Conservation (phyloP, 2,888 invertebrate species). For the Frankliniella fusca region DNA sequence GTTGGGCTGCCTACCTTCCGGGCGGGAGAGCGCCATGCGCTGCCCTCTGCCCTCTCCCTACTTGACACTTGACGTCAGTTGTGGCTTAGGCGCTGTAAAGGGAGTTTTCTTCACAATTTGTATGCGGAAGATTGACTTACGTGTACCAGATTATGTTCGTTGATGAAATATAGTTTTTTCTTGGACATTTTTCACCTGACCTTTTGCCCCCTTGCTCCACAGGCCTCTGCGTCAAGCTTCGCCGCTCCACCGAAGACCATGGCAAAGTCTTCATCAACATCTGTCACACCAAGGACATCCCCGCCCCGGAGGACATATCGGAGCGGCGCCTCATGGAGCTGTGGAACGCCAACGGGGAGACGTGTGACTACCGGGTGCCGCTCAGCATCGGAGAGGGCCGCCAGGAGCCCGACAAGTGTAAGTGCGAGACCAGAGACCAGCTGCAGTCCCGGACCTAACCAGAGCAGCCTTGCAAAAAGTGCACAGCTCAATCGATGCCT, state of each 20-base stretch:
- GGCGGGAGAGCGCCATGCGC: neutral
- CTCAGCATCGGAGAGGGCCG: conserved; percentile 86
- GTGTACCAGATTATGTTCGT: too few relatives aligned
- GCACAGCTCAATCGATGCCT: neutral
- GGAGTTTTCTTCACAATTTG: too few relatives aligned
- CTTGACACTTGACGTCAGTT: too few relatives aligned
- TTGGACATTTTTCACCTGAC: too few relatives aligned
- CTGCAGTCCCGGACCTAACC: too few relatives aligned
- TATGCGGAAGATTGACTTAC: too few relatives aligned
- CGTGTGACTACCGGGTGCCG: conserved; percentile 72
- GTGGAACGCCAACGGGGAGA: conserved; percentile 44
- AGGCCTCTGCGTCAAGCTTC: conserved; percentile 79
- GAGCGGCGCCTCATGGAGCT: conserved; percentile 61
- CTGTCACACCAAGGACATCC: conserved; percentile 73
- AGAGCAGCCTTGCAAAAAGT: neutral
- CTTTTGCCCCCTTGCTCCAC: conserved; percentile 27
- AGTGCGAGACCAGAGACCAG: conserved; percentile 34
- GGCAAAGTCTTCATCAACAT: conserved; percentile 83
- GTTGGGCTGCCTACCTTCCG: neutral
- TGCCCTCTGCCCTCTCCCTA: too few relatives aligned
- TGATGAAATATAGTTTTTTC: too few relatives aligned
- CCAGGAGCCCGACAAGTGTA: conserved; percentile 69
- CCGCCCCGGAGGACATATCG: conserved; percentile 65
- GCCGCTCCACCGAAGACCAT: conserved; percentile 52
- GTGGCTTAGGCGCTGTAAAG: too few relatives aligned